phyloP scores from a whole-genome alignment of 2,888 invertebrate species.

The Heliconius ismenius region DNA sequence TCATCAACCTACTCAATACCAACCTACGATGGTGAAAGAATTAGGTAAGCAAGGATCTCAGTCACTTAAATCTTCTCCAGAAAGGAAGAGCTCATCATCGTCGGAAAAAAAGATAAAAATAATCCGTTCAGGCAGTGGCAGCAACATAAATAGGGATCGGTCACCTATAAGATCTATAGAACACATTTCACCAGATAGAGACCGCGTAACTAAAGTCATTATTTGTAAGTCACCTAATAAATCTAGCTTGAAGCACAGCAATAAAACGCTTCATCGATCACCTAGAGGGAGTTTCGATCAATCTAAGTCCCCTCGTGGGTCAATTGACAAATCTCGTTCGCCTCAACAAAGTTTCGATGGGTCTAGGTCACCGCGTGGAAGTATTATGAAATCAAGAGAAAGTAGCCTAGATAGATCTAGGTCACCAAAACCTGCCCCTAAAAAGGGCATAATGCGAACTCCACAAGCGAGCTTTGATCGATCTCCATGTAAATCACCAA shows the following conservation, averaged over 20 bases:
- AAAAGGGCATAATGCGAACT: constrained; percentile 78
- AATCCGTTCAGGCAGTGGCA: constrained; percentile 81
- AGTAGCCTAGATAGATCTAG: constrained; percentile 71
- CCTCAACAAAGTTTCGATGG: constrained; percentile 82
- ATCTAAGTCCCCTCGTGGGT: constrained; percentile 78
- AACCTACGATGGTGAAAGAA: constrained; percentile 93
- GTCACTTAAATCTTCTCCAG: constrained; percentile 79
- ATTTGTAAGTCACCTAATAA: constrained; percentile 79
- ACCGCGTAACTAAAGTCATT: constrained; percentile 77
- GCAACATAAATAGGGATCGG: constrained; percentile 73
- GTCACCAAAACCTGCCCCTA: constrained; percentile 76
- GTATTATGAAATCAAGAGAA: constrained; percentile 77
- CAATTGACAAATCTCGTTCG: constrained; percentile 81
- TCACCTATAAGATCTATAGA: constrained; percentile 68
- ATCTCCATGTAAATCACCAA: constrained; percentile 75
- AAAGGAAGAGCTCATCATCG: constrained; percentile 59
- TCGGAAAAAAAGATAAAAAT: constrained; percentile 73
- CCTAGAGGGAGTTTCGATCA: constrained; percentile 81
- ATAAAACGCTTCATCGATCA: constrained; percentile 72
- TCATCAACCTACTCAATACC: constrained; percentile 95
- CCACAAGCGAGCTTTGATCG: constrained; percentile 78
- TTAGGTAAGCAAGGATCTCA: constrained; percentile 88
- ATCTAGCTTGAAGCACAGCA: constrained; percentile 72
- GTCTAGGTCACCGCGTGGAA: constrained; percentile 73
- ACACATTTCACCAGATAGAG: constrained; percentile 66